phyloP scores from a whole-genome alignment of 23 tunicate genomes.

The Trididemnum nubilum region DNA sequence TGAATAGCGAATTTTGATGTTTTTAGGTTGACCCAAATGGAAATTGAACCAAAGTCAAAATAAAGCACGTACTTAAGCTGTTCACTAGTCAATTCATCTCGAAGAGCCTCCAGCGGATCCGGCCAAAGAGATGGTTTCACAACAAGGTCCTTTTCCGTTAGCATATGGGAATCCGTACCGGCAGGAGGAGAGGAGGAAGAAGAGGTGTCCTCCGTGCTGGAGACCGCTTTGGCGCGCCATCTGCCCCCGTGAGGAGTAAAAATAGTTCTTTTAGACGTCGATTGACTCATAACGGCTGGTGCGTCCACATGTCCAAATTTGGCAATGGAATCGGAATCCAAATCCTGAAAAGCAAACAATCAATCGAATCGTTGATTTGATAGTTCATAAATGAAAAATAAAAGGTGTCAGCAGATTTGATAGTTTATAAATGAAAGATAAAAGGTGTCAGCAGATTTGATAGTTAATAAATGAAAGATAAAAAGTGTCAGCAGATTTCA shows the following conservation, averaged over 20 bases:
- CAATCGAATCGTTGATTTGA: too few relatives aligned
- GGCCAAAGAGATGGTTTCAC: slow-evolving; percentile 67
- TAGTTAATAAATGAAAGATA: too few relatives aligned
- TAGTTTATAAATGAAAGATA: too few relatives aligned
- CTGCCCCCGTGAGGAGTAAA: slow-evolving; percentile 58
- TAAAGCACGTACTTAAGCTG: slow-evolving; percentile 37
- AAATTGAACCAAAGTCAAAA: too few relatives aligned
- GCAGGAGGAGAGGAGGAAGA: slow-evolving; percentile 39
- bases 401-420: too few relatives aligned
- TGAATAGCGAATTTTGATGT: too few relatives aligned
- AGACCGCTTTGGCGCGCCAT: slow-evolving; percentile 36
- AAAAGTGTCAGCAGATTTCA: too few relatives aligned
- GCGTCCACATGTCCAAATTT: slow-evolving; percentile 53
- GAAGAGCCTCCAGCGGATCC: slow-evolving; percentile 24
- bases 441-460: too few relatives aligned
- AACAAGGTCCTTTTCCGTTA: slow-evolving; percentile 22
- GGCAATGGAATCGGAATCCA: slow-evolving; percentile 41
- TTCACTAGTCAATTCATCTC: slow-evolving; percentile 25
- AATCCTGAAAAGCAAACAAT: slow-evolving; percentile 12
- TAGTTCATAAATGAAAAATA: too few relatives aligned
- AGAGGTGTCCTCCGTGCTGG: background rate
- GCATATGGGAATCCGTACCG: background rate
- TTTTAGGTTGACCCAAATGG: too few relatives aligned
- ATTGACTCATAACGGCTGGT: slow-evolving; percentile 37
- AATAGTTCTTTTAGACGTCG: slow-evolving; percentile 12